Evolutionary conservation across 2,888 invertebrate species (phyloP).

Genomic region (Pelosia muscerda): DNA sequence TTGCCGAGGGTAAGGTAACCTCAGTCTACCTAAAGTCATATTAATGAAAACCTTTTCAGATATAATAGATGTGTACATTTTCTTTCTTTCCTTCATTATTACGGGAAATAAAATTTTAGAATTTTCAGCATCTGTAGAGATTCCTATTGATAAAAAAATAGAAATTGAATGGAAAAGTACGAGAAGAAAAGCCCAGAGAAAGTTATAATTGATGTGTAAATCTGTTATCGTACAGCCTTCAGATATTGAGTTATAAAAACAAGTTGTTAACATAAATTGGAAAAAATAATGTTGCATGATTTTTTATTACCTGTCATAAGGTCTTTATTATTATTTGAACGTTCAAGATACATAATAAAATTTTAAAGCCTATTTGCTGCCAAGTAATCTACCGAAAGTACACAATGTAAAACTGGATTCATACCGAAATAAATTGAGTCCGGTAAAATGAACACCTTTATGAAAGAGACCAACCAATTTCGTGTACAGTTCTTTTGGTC

Average conservation of each 20-base stretch:
- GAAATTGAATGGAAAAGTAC: conserved; percentile 37
- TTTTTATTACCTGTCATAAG: conserved; percentile 81
- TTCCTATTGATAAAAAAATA: conserved; percentile 17
- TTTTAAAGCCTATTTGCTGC: conserved; percentile 74
- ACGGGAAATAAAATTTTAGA: too few relatives aligned
- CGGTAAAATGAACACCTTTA: conserved; percentile 31
- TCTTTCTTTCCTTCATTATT: too few relatives aligned
- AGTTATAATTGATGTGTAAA: conserved; percentile 79
- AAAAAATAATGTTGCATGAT: conserved; percentile 76
- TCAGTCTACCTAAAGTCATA: not conserved
- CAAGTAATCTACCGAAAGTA: conserved; percentile 71
- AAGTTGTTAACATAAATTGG: conserved; percentile 83
- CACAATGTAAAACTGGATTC: conserved; percentile 62
- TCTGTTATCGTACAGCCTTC: conserved; percentile 75
- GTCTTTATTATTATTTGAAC: conserved; percentile 82
- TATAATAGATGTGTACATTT: not conserved
- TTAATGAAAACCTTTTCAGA: not conserved
- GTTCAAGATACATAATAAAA: conserved; percentile 77
- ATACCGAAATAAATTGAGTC: conserved; percentile 57
- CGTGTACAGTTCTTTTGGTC: not conserved
- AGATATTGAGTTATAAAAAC: conserved; percentile 81
- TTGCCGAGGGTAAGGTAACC: too few relatives aligned
- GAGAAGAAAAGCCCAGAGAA: conserved; percentile 61
- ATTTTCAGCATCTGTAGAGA: conserved; percentile 31
- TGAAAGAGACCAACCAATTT: conserved; percentile 6